Percentiles rank a stretch among this genome's conserved stretches.
phyloP scores from a whole-genome alignment of 1,140 invertebrate genomes.

The Oryctes rhinoceros region DNA sequence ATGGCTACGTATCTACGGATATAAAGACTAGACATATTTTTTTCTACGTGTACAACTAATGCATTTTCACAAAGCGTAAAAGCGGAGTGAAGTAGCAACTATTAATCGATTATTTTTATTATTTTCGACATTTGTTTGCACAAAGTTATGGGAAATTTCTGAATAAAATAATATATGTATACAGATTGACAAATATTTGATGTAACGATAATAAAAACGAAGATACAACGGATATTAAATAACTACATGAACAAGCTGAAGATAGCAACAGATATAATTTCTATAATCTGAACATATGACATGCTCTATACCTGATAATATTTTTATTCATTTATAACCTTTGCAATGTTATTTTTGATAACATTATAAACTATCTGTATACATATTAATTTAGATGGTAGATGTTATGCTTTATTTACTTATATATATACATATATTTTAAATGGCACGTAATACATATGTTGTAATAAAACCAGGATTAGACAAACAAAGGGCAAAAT shows the following conservation, averaged over 20 bases:
- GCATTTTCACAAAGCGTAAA: too few relatives aligned
- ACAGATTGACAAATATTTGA: conserved; percentile 15
- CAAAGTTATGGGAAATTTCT: not conserved
- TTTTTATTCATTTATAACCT: conserved; percentile 23
- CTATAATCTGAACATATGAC: conserved; percentile 41
- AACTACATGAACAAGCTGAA: conserved; percentile 33
- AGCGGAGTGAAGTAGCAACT: too few relatives aligned
- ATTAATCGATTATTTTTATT: too few relatives aligned
- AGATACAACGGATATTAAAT: conserved; percentile 17
- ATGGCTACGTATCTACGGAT: too few relatives aligned
- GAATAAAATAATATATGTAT: conserved; percentile 20
- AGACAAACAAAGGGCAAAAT: too few relatives aligned
- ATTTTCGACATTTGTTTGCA: not conserved
- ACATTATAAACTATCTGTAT: conserved; percentile 40
- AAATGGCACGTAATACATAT: not conserved
- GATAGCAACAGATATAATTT: conserved; percentile 38
- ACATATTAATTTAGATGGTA: conserved; percentile 31
- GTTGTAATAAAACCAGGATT: not conserved
- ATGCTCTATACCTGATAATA: not conserved
- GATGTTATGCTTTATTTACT: conserved; percentile 15
- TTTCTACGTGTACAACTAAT: too few relatives aligned
- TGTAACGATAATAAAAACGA: conserved; percentile 13
- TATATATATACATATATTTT: too few relatives aligned
- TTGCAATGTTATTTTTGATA: conserved; percentile 31
- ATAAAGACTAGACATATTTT: too few relatives aligned